Percentiles rank a stretch among this genome's conserved stretches.
Conservation (phyloP, 1,140 invertebrate genomes). For the Pinna nobilis region DNA sequence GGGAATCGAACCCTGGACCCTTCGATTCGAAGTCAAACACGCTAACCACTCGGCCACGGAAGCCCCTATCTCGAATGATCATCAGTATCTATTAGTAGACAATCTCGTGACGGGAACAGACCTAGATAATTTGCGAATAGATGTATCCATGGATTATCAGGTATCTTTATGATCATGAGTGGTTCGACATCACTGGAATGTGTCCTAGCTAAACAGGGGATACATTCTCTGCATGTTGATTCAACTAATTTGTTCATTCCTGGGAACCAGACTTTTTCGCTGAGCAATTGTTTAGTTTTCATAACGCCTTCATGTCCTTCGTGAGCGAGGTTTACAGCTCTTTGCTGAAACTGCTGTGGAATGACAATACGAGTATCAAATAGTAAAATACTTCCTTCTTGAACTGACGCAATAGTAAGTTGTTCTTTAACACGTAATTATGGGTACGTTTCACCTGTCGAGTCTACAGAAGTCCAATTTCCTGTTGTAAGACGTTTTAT, state of each 20-base stretch:
- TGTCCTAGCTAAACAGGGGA: slow-evolving; percentile 13
- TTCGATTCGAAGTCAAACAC: no score
- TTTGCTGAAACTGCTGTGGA: slow-evolving; percentile 24
- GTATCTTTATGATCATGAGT: slow-evolving; percentile 2
- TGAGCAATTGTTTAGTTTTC: slow-evolving; percentile 18
- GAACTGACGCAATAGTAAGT: neutral
- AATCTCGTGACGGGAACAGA: slow-evolving; percentile 41
- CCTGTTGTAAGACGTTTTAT: neutral
- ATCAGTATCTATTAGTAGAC: slow-evolving; percentile 49
- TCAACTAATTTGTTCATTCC: slow-evolving; percentile 2
- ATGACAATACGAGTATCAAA: slow-evolving; percentile 27
- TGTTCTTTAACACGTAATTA: neutral
- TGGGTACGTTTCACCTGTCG: no score
- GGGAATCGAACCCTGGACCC: no score
- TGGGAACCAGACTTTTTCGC: slow-evolving; percentile 23
- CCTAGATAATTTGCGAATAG: slow-evolving; percentile 11
- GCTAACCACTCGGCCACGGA: no score
- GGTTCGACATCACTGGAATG: neutral
- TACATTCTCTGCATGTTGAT: neutral
- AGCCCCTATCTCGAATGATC: slow-evolving; percentile 41
- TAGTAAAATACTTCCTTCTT: neutral
- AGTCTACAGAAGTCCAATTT: neutral
- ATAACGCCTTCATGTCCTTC: neutral
- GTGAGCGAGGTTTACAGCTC: neutral
- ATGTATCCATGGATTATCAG: slow-evolving; percentile 26